A percentile compares a stretch with the other conserved stretches of the same genome.
phyloP scores from a whole-genome alignment of 2,888 invertebrate genomes.

The Lydus trimaculatus region DNA sequence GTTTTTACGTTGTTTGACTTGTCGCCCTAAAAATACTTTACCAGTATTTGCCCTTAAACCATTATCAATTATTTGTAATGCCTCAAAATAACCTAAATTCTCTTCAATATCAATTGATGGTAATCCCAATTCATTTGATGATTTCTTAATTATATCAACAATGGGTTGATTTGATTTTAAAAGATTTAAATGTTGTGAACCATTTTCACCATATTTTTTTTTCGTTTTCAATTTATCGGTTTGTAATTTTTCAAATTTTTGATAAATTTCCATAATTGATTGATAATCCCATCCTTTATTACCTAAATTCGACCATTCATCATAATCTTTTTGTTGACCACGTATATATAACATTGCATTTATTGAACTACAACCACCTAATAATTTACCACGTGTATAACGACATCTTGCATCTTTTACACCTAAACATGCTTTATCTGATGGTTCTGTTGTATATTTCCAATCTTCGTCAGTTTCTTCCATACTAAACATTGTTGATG shows the following conservation, averaged over 20 bases:
- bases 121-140: constrained; percentile 61
- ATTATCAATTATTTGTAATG: constrained; percentile 51
- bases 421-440: constrained; percentile 55
- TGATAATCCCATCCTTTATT: constrained; percentile 69
- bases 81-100: constrained; percentile 46
- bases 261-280: constrained; percentile 61
- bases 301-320: constrained; percentile 68
- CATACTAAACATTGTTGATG: constrained; percentile 52
- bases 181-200: constrained; percentile 61
- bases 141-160: constrained; percentile 47
- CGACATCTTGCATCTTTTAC: constrained; percentile 56
- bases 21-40: constrained; percentile 74
- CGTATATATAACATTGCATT: constrained; percentile 73
- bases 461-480: constrained; percentile 50
- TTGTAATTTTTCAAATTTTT: constrained; percentile 52
- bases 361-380: constrained; percentile 71
- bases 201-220: constrained; percentile 58
- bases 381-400: constrained; percentile 68
- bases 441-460: constrained; percentile 62
- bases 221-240: constrained; percentile 43
- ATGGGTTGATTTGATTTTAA: constrained; percentile 53
- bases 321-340: constrained; percentile 71
- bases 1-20: constrained; percentile 64
- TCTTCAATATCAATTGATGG: constrained; percentile 39
- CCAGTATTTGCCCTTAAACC: constrained; percentile 65